Evolutionary conservation across 2,113 vertebrate species (phyloP), one percentile per base, ranked within the genome.

Genomic region (Aleadryas rufinucha): DNA sequence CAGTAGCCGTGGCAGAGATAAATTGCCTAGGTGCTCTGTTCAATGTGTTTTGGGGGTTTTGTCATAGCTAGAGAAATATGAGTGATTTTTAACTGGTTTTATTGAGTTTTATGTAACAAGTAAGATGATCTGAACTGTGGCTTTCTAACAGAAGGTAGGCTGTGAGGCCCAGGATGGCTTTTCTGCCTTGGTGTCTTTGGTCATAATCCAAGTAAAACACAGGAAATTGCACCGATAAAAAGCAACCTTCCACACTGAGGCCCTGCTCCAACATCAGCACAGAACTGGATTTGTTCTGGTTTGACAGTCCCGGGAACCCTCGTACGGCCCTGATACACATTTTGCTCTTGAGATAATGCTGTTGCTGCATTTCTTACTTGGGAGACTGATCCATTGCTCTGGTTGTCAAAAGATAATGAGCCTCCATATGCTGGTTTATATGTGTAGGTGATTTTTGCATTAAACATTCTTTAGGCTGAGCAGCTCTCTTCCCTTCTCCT

Each of bases 311-410:
- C 6, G 2, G 31, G 33, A 83, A 41, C 24, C 18, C 49, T 44
- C 16, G 2, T 37, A 11, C 1, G 30, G 33, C 16, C 18, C 31
- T 15, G 21, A 26, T 21, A 21, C 10, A 0, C 0, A 0, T 76
- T 80, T 53, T 49, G 14, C n/a, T 88, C 7, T 28, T n/a, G 44
- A 35, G 23, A 42, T 0, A 7, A 6, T 8, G 15, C 85, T 72
- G 20, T 63, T 59, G 30, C 59, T 61, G 37, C 11, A 21, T 77
- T 81, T 93, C 37, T 30, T 76, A 10, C 14, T 2, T 57, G 65
- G 16, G 33, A 60, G 41, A 37, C 31, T 22, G 4, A 47, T 68
- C 33, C 10, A 16, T 49, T 72, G 24, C 41, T 27, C 27, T 20
- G 27, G 24, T 11, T 52, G 57, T 56, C 49, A 28, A 53, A 84